Conservation (phyloP, 1,140 invertebrate species). For the Nasonia giraulti region DNA sequence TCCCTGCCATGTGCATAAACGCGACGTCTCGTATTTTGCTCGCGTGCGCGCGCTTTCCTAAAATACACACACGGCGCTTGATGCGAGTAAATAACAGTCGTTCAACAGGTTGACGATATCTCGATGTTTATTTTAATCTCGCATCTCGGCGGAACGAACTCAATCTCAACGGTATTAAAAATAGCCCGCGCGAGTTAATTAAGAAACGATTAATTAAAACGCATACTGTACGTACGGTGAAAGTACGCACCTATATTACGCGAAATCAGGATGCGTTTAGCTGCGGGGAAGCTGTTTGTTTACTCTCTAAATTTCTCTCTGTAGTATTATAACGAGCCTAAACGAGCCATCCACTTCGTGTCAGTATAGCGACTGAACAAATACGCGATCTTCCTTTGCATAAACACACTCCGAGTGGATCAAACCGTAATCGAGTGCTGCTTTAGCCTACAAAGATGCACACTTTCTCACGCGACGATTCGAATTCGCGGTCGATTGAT, state of each 20-base stretch:
- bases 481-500: background rate
- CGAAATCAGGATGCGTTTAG: background rate
- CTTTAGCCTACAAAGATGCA: background rate
- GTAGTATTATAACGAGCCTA: too few species aligned
- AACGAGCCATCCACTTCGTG: background rate
- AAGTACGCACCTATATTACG: background rate
- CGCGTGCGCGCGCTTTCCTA: background rate
- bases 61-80: background rate
- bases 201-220: too few species aligned
- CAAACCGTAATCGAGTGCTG: background rate
- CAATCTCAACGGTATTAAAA: too few species aligned
- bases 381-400: background rate
- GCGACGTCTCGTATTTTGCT: background rate
- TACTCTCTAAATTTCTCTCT: slow-evolving; percentile 28
- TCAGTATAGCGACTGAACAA: background rate
- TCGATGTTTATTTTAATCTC: too few species aligned
- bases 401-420: background rate
- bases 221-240: background rate
- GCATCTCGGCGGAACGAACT: too few species aligned
- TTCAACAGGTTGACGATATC: background rate
- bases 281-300: background rate
- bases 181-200: too few species aligned
- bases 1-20: too few species aligned
- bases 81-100: background rate
- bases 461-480: background rate